Conservation (phyloP, 2,113 vertebrate genomes). For the Galemys pyrenaicus region DNA sequence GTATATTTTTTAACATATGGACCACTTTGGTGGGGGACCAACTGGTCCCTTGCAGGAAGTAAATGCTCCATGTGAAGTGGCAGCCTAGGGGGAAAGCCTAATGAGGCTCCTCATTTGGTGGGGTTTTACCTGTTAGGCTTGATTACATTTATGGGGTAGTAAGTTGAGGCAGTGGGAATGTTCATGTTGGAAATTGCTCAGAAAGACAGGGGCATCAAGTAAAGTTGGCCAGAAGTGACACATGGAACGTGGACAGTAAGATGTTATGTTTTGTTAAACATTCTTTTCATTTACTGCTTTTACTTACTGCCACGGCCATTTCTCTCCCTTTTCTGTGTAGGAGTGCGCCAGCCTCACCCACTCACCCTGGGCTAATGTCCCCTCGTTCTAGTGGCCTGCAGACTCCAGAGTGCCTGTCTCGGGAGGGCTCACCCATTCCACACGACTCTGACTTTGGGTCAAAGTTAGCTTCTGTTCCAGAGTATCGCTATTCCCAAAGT, state of each 20-base stretch:
- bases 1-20: neutral
- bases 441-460: conserved; percentile 95
- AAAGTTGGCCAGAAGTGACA: neutral
- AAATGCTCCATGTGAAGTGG: accelerated
- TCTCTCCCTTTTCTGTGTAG: conserved; percentile 77
- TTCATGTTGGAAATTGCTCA: neutral
- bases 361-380: conserved; percentile 96
- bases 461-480: conserved; percentile 95
- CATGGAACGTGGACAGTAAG: accelerated
- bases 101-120: accelerated
- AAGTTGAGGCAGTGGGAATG: accelerated
- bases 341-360: conserved; percentile 97
- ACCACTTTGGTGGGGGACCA: neutral
- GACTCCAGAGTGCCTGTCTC: conserved; percentile 97
- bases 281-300: accelerated
- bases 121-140: accelerated
- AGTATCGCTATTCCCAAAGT: conserved; percentile 97
- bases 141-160: accelerated
- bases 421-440: conserved; percentile 96
- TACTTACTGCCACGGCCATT: accelerated
- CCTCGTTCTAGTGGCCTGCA: conserved; percentile 95
- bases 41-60: neutral
- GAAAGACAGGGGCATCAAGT: neutral
- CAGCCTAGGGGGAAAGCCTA: neutral
- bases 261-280: accelerated